Percentiles rank a stretch among this genome's conserved stretches.
Evolutionary conservation across 2,888 invertebrate genomes (phyloP).

Genomic region (Callyntrura guangdongensis): DNA sequence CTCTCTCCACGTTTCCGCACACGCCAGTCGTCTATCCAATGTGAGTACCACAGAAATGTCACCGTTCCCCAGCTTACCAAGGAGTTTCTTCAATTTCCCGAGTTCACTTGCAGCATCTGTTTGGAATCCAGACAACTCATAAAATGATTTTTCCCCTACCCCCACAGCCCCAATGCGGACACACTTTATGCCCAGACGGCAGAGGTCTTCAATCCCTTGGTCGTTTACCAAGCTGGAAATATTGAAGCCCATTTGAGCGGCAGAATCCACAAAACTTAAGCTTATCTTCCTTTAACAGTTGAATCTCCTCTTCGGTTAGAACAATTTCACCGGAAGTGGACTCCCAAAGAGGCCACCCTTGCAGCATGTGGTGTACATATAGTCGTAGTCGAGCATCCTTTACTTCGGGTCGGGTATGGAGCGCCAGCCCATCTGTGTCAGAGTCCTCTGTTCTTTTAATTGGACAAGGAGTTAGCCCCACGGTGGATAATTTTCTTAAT

Average conservation of each 20-base stretch:
- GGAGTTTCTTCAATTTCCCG: conserved; percentile 23
- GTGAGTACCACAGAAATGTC: conserved; percentile 71
- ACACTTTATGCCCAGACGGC: conserved; percentile 54
- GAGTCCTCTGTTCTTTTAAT: conserved; percentile 75
- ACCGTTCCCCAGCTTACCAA: conserved; percentile 24
- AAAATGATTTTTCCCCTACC: conserved; percentile 54
- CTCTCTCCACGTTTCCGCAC: conserved; percentile 56
- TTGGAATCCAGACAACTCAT: conserved; percentile 69
- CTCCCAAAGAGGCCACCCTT: conserved; percentile 79
- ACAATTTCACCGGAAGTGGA: background rate
- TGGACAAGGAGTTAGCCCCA: conserved; percentile 17
- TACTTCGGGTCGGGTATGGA: conserved; percentile 80
- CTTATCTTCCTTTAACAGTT: too few species aligned
- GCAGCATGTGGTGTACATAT: conserved; percentile 80
- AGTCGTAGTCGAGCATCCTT: conserved; percentile 78
- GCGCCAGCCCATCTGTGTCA: conserved; percentile 70
- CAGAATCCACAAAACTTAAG: too few species aligned
- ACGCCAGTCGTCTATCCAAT: conserved; percentile 70
- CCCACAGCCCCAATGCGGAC: conserved; percentile 80
- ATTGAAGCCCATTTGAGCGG: too few species aligned
- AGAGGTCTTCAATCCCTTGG: conserved; percentile 57
- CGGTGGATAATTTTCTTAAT: conserved; percentile 72
- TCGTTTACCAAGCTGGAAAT: conserved; percentile 71
- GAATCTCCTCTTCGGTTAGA: conserved; percentile 3
- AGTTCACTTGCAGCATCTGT: conserved; percentile 63